Base-by-base conservation (phyloP, 2,797 vertebrate species). In the Micromesistius poutassou region DNA sequence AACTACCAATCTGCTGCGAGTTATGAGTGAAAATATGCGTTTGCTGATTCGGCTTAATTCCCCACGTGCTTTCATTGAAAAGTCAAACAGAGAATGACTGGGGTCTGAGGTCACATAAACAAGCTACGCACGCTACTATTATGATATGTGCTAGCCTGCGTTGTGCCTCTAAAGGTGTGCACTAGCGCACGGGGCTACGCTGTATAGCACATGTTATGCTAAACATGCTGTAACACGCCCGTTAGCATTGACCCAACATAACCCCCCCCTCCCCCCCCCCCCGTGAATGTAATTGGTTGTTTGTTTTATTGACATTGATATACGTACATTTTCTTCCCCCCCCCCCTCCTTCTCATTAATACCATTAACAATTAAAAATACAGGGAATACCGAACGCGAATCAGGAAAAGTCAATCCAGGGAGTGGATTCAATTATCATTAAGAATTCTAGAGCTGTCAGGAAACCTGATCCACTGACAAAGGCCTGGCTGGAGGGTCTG, bases 361-460 rank as follows among this genome's bases (percentile, higher is more conserved):
- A 28, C 14, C n/a, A 68, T 68, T 68, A 28, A 68, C 62, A 68
- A 28, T 68, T 10, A 68, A 68, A 68, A 68, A 68, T 28, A 68
- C 8, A 9, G n/a, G 62, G 62, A 68, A 68, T 68, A 8, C n/a
- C 25, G 62, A 68, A 28, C 28, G 62, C 0, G 62, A 28, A 68
- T 28, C 62, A 68, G 62, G 62, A 68, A 68, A 68, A 68, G 62
- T 68, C 62, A 68, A 68, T 68, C 62, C 25, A 28, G 25, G 25
- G 25, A 25, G 9, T 28, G 2, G 25, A 68, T 68, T 68, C 62
- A 68, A 68, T 28, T 28, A 68, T 62, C 55, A 62, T 68, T 68
- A 68, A 28, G 10, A 13, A 68, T 28, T 28, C 8, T 68, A 28
- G 12, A 19, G n/a, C 25, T 10, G 62, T 68, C 55, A 22, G 6